These are phyloP conservation scores for Rhopalosiphum nymphaeae DNA, from an alignment of 2,888 invertebrate genomes.

Conservation along the genomic window DNA sequence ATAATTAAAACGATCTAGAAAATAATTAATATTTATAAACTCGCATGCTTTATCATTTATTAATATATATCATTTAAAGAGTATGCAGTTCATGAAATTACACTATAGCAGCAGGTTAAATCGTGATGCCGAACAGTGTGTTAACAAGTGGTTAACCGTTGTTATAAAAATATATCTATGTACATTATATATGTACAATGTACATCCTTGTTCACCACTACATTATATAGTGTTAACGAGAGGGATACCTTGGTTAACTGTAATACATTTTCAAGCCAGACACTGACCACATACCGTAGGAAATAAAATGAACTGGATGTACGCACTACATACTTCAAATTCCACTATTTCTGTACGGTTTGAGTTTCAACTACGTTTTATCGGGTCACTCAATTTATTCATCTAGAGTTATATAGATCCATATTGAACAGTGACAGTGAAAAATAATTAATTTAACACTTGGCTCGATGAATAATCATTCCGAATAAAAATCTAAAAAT, in stretches of 20 bases:
- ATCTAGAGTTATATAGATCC: not conserved
- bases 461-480: not conserved
- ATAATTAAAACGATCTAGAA: not conserved
- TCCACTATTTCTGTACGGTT: not conserved
- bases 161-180: not conserved
- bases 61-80: not conserved
- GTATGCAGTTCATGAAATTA: not conserved
- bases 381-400: not conserved
- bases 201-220: not conserved
- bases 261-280: conserved; percentile 12
- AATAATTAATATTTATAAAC: not conserved
- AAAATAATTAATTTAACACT: not conserved
- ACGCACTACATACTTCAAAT: conserved; percentile 12
- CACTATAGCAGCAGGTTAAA: not conserved
- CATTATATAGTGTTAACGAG: not conserved
- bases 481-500: not conserved
- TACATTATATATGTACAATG: not conserved
- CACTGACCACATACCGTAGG: conserved; percentile 19
- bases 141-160: conserved; percentile 1
- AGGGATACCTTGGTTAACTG: not conserved
- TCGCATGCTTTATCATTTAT: no score
- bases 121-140: not conserved
- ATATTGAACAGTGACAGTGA: not conserved
- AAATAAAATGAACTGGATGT: not conserved
- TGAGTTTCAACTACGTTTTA: not conserved